Percentiles rank a stretch among this genome's conserved stretches.
These are phyloP conservation scores for Yponomeuta evonymella DNA, from an alignment of 2,888 invertebrate genomes.

Conservation along the genomic window DNA sequence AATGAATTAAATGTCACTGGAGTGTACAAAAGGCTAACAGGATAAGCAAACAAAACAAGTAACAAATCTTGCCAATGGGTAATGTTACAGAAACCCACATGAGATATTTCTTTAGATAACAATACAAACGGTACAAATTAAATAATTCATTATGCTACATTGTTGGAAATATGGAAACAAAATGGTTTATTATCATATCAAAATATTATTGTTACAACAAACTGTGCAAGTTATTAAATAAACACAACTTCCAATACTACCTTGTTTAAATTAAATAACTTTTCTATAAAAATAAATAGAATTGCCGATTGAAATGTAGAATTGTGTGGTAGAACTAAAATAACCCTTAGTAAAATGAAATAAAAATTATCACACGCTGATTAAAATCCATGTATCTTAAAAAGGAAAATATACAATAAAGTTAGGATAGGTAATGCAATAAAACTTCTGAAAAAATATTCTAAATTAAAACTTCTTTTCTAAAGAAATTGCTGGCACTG, in stretches of 20 bases:
- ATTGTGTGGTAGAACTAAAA: conserved; percentile 52
- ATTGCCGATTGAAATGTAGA: conserved; percentile 48
- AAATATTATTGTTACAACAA: not conserved
- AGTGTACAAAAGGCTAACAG: too few species aligned
- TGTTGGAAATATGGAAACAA: not conserved
- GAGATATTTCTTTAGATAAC: too few species aligned
- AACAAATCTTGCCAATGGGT: too few species aligned
- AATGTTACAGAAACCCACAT: too few species aligned
- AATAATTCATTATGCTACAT: not conserved
- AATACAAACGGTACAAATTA: too few species aligned
- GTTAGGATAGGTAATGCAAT: conserved; percentile 43
- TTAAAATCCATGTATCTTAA: conserved; percentile 45
- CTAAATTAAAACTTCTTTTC: conserved; percentile 39
- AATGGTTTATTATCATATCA: not conserved
- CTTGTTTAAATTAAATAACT: conserved; percentile 35
- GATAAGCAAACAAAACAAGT: too few species aligned
- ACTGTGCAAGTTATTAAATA: not conserved
- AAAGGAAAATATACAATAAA: conserved; percentile 44
- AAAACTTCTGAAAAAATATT: conserved; percentile 42
- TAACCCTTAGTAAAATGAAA: conserved; percentile 47
- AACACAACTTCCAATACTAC: not conserved
- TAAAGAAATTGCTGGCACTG: conserved; percentile 24
- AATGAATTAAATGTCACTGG: too few species aligned
- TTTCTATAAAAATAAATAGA: conserved; percentile 41
- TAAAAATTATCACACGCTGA: conserved; percentile 48